These are phyloP conservation scores for Augochlora pura DNA, from an alignment of 1,140 invertebrate genomes.

Conservation along the genomic window DNA sequence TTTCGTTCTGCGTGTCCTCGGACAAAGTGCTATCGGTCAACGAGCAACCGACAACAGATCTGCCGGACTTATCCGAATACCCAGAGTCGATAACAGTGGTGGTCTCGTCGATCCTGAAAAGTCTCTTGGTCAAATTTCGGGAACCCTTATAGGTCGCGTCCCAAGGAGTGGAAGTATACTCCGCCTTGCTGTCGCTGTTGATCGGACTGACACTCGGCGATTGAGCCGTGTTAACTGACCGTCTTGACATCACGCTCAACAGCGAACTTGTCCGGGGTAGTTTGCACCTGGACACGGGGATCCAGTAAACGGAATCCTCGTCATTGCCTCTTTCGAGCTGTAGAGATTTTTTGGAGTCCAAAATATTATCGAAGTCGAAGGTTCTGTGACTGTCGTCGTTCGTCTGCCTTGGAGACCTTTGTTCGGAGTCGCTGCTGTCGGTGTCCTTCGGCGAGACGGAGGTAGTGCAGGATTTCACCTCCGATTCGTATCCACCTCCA, in stretches of 20 bases:
- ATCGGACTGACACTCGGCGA: slow-evolving; percentile 61
- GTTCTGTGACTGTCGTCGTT: background rate
- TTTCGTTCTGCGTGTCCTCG: background rate
- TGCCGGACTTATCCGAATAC: slow-evolving; percentile 53
- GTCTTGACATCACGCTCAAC: slow-evolving; percentile 45
- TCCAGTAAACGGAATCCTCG: slow-evolving; percentile 58
- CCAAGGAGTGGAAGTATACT: background rate
- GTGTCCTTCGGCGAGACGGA: slow-evolving; percentile 35
- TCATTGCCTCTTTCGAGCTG: background rate
- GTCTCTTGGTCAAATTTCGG: background rate
- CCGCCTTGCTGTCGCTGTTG: background rate
- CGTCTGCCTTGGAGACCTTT: background rate
- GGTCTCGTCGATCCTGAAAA: slow-evolving; percentile 58
- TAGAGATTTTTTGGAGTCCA: background rate
- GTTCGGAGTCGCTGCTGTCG: slow-evolving; percentile 37
- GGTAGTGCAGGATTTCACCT: slow-evolving; percentile 10
- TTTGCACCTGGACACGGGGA: slow-evolving; percentile 40
- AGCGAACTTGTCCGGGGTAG: slow-evolving; percentile 58
- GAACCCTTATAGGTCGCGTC: background rate
- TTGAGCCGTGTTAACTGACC: background rate
- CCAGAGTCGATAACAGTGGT: slow-evolving; percentile 57
- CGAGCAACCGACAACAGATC: background rate
- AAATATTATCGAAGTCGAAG: background rate
- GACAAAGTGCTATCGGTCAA: background rate
- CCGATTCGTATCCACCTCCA: slow-evolving; percentile 19